phyloP scores from a whole-genome alignment of 2,113 vertebrate species.

The Brachyhypopomus gauderio region DNA sequence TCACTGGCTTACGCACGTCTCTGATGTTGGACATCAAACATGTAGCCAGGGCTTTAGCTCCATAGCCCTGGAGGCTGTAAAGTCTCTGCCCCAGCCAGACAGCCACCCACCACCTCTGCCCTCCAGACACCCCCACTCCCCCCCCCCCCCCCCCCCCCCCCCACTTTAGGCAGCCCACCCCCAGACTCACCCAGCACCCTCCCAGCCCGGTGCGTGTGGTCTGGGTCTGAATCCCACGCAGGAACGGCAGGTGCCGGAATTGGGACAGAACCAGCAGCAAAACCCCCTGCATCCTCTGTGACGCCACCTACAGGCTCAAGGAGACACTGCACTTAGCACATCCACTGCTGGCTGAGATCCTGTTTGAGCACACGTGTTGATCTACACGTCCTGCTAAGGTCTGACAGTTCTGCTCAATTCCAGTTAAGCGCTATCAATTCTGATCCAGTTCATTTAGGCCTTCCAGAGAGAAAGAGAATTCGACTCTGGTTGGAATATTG shows the following conservation, averaged over 20 bases:
- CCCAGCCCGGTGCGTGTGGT: constrained; percentile 88
- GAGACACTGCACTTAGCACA: neutral
- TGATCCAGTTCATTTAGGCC: no score
- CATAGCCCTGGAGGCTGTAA: neutral
- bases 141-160: no score
- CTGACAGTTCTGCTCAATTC: no score
- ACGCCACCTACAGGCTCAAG: constrained; percentile 80
- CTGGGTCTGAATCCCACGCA: constrained; percentile 86
- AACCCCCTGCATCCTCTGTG: constrained; percentile 95
- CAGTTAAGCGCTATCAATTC: no score
- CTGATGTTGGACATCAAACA: constrained; percentile 29
- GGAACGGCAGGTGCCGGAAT: constrained; percentile 87
- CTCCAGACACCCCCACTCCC: no score
- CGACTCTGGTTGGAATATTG: no score
- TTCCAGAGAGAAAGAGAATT: no score
- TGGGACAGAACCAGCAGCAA: constrained; percentile 92
- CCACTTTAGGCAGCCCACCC: no score
- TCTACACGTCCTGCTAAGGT: no score
- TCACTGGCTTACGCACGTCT: constrained; percentile 16
- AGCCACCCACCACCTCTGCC: no score
- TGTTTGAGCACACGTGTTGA: no score
- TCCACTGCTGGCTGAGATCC: no score
- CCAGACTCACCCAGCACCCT: constrained; percentile 80
- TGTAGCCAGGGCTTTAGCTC: neutral
- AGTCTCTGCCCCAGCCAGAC: neutral